phyloP scores from a whole-genome alignment of 2,797 vertebrate species.

The Arctocebus calabarensis region DNA sequence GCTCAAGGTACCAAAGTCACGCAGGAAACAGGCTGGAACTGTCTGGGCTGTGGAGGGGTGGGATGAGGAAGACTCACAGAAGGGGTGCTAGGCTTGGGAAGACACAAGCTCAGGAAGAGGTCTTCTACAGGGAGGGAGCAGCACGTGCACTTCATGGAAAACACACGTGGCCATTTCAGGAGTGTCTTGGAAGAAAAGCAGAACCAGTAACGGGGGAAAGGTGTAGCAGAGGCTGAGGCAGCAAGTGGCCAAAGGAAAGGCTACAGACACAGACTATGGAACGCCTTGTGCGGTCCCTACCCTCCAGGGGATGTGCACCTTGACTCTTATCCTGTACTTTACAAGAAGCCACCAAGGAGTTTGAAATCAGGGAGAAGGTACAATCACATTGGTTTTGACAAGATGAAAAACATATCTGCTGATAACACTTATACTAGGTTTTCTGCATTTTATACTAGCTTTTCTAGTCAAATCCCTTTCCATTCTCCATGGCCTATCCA shows the following conservation, averaged over 20 bases:
- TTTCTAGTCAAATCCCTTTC: neutral
- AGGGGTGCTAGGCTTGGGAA: neutral
- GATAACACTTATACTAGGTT: neutral
- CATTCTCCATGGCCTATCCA: neutral
- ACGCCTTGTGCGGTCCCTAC: neutral
- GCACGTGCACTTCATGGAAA: neutral
- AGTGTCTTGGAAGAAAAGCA: neutral
- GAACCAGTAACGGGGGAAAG: neutral
- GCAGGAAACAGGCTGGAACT: neutral
- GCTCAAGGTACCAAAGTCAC: neutral
- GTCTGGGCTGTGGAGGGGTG: fast-evolving
- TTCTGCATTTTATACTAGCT: neutral
- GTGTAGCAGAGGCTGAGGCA: neutral
- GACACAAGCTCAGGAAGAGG: neutral
- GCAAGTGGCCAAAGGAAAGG: neutral
- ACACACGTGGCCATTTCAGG: neutral
- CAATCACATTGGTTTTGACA: neutral
- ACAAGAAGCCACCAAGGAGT: neutral
- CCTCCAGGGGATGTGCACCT: neutral
- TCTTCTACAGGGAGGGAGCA: neutral
- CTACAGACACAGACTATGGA: neutral
- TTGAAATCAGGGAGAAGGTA: neutral
- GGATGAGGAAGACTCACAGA: neutral
- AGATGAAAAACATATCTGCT: neutral
- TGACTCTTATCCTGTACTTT: neutral